Base-by-base conservation (phyloP, 2,113 vertebrate species). In the Melanerpes aurifrons region DNA sequence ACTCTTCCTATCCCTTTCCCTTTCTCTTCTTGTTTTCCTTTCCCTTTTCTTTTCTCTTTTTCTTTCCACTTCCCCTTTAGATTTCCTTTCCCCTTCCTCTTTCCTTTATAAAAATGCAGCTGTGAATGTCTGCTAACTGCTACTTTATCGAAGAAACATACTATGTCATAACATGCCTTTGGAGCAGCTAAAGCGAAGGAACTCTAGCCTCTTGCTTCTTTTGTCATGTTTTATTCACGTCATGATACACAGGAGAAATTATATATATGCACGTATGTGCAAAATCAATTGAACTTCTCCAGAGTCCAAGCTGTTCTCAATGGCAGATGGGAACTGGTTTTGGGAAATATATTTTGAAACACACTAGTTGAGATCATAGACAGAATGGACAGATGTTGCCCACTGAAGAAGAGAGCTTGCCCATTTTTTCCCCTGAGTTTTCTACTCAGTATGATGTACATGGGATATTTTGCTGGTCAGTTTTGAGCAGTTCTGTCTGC, bases 1-100 rank as follows among this genome's bases (percentile, higher is more conserved):
- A 4, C 8, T 12, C 48, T 22, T 50, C 48, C 48, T 50, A 21
- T 50, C 3, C 3, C 1, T 20, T 20, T 10, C 1, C 19, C n/a
- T 47, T 22, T 7, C 18, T 15, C 22, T 54, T 15, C 11, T 15
- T 43, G 5, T 10, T 10, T 19, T 20, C 21, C 12, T 24, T 37
- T 18, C 9, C 15, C 32, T 16, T 45, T 15, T 12, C 20, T 26
- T 29, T 3, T 47, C 15, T 25, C 14, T 28, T 10, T 3, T 21
- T 21, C 16, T 9, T 12, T 19, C 7, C 5, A 21, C 4, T 21
- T 19, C 2, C 7, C 6, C 13, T 25, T 4, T 17, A 9, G 17
- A 2, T 4, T 8, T 22, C 5, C 35, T 5, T 20, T 7, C 9
- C 7, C 4, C 26, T 7, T 20, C 19, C 10, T 9, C 37, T 32